Evolutionary conservation across 2,113 vertebrate species (phyloP), one percentile per base, ranked within the genome.

Genomic region (Acrocephalus kingi): DNA sequence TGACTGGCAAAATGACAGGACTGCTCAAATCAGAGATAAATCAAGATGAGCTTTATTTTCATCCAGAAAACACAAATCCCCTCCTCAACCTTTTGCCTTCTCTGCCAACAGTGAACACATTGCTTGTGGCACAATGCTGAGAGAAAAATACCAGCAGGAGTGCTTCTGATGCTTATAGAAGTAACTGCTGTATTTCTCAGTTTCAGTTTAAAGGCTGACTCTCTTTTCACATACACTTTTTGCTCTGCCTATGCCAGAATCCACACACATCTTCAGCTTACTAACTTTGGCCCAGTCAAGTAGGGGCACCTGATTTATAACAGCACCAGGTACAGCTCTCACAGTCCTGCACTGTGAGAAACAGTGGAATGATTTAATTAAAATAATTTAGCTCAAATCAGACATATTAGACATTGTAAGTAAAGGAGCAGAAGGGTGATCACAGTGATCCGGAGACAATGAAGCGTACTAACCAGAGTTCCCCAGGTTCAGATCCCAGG

Each of bases 381-480:
- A 85, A 82, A 69, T 78, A 88, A 87, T 90, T 91, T 76, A 46
- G 68, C 85, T 93, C 87, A 75, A 87, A 93, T 81, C 91, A 96
- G 88, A 86, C 51, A 21, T 48, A 90, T 59, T 51, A 93, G 71
- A 82, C 56, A 71, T 84, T 86, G 52, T 49, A 68, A 93, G 91
- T 45, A 39, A 92, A 87, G 80, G 19, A 95, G 87, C 84, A 95
- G 88, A 76, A 80, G 63, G 89, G 64, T 33, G 61, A 94, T 62
- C 0, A 7, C 73, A 39, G 73, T 28, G 63, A 86, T 92, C 85
- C 4, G 1, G 59, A 80, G 45, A 75, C 87, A 84, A 48, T 46
- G 93, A 94, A 76, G 74, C 46, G 23, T 75, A 62, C 74, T 61
- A 97, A 95, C 63, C 84, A 86, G 87, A 92, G 92, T 96, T 86